Evolutionary conservation across 2,797 vertebrate species (phyloP), one percentile per base, ranked within the genome.

Genomic region (Urocyon cinereoargenteus): DNA sequence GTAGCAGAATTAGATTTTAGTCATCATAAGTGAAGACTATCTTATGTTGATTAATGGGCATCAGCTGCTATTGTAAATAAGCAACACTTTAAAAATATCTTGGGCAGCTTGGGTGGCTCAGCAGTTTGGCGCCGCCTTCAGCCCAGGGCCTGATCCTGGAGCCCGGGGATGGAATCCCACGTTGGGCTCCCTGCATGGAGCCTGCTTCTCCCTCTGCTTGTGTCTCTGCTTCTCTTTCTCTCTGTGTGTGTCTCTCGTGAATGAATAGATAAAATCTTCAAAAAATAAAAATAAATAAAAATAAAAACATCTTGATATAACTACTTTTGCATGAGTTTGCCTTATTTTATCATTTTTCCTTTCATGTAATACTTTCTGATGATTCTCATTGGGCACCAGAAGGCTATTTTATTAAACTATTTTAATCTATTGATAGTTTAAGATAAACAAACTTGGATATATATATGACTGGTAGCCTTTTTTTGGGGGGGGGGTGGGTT

Each of bases 301-400:
- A 45, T 7, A 45, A 95, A 94, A 57, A n/a, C 21, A 75, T 79
- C 22, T 75, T 75, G 1, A 86, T 51, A 8, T 75, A 68, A 78
- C 57, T 24, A 36, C 45, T 90, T 72, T 96, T 68, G 18, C 10
- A n/a, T 59, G 15, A 89, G 31, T 79, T 92, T 45, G 4, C 3
- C 19, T 96, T 73, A 68, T 64, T 90, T 87, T 45, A 90, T 59
- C 31, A 59, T 55, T 61, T 94, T 92, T 85, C 6, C 11, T 91
- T 87, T 96, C 4, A 53, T 26, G 22, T 62, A 86, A 34, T 82
- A 16, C 72, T 89, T 95, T 84, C 61, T 88, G 14, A 68, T 62
- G 82, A 45, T 51, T 94, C 11, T 62, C 45, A 24, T 2, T 88
- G 59, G 68, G 18, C 22, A 90, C 26, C 49, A 62, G 4, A 72